Base-by-base conservation (phyloP, 2,888 invertebrate species). In the Apoda limacodes region DNA sequence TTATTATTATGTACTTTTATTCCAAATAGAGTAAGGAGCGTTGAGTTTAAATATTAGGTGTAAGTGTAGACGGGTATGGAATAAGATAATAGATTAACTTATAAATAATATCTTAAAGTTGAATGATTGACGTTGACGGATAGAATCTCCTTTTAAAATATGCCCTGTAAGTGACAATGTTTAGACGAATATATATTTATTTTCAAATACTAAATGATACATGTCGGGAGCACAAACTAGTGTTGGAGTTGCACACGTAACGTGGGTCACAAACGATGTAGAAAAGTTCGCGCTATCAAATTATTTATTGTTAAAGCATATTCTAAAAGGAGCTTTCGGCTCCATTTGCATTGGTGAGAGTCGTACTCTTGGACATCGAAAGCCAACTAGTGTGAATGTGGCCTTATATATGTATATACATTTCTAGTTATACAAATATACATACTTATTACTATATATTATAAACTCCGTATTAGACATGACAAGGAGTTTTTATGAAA, bases 21-120 rank as follows among this genome's bases (percentile, higher is more conserved):
- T 76, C 76, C 76, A 75, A 54, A 50, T 72, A 75, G 69, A 32
- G 32, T 75, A 75, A 70, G 66, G 60, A 55, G 60, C 58, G 67
- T 70, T 66, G 64, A 64, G 58, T 68, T 64, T 56, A 56, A 56
- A 42, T 31, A 48, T 37, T 64, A 62, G 55, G 37, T 51, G 40
- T 72, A 68, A 68, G 66, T 46, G 53, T 59, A 64, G 65, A 68
- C 66, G 65, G 61, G 67, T 67, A 63, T 51, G 59, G 57, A 55
- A 40, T 53, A 52, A 47, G 52, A 46, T 39, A 35, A 51, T 54
- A 52, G 52, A 39, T 35, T 50, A 46, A 42, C 38, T 39, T n/a
- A n/a, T n/a, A n/a, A n/a, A n/a, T n/a, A n/a, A n/a, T n/a, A n/a
- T n/a, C n/a, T n/a, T n/a, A n/a, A n/a, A n/a, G n/a, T n/a, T n/a